Conservation (phyloP, 2,797 vertebrate genomes). For the Pristis pectinata region DNA sequence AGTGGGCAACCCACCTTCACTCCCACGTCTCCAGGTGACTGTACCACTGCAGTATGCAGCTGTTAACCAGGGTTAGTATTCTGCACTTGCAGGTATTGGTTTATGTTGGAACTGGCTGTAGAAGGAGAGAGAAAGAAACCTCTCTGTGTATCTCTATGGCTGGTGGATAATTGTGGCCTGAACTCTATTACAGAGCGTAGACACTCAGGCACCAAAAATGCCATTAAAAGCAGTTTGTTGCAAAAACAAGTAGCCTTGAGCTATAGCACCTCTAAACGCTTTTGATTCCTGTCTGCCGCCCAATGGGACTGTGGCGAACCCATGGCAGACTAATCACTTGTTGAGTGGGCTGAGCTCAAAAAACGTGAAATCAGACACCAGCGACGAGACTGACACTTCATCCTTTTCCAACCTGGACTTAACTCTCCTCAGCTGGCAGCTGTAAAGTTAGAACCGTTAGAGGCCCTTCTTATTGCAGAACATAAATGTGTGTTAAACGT, state of each 20-base stretch:
- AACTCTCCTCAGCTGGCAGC: background rate
- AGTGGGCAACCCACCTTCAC: background rate
- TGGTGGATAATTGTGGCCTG: constrained; percentile 29
- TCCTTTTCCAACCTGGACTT: background rate
- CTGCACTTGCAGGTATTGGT: background rate
- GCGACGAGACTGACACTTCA: background rate
- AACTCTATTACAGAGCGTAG: constrained; percentile 28
- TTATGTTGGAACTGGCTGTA: background rate
- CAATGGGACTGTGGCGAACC: background rate
- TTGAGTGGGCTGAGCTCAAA: constrained; percentile 10
- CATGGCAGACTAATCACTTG: background rate
- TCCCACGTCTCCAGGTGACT: background rate
- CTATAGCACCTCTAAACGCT: constrained; percentile 16
- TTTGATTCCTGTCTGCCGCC: constrained; percentile 25
- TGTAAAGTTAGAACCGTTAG: background rate
- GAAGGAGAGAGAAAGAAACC: background rate
- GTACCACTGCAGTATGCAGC: background rate
- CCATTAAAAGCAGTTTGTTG: constrained; percentile 31
- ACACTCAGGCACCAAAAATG: constrained; percentile 24
- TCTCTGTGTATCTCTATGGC: background rate
- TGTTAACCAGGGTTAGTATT: background rate
- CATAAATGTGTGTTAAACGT: background rate
- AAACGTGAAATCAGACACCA: constrained; percentile 20
- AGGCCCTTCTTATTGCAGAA: background rate
- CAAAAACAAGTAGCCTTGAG: constrained; percentile 30